Evolutionary conservation across 2,797 vertebrate genomes (phyloP), one percentile per base, ranked within the genome.

Genomic region (Lagodon rhomboides): DNA sequence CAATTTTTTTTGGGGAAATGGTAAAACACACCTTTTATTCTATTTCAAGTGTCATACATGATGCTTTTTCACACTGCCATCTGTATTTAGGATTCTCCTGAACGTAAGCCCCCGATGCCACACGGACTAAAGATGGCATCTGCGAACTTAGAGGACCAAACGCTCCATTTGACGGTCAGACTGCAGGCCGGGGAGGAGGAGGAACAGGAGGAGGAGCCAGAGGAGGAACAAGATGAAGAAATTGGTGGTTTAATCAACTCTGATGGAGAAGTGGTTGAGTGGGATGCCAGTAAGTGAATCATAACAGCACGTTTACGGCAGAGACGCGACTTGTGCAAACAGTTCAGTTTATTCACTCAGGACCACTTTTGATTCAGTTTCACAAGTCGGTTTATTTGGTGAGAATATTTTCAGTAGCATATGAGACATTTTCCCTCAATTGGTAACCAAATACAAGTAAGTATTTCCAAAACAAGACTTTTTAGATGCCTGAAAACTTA

Each of bases 191-290:
- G 67, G 8, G 82, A 88, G 1, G 78, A 82, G 49, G 77, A 79
- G 47, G 86, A 84, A 0, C 78, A 77, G 3, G 68, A 83, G 41
- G 79, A 80, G 1, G 70, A 84, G 12, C 59, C 60, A 22, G 68
- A 83, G 41, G 79, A 80, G 1, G 70, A 84, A 16, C 59, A 63
- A 27, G 76, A 89, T 62, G 90, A 92, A 80, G 88, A 87, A 83
- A 84, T 89, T 1, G 73, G 87, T 62, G 83, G 86, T 71, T 89
- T 92, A 77, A 91, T 92, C 82, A 92, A 92, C 82, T 91, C 89
- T 12, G 90, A 93, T 30, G 90, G 92, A 69, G 90, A 92, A 64
- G 89, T 91, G 75, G 82, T 92, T 41, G 90, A 91, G 43, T 92
- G 90, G 90, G 80, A 89, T 34, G 66, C 69, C 23, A 77, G 92